Percentiles rank a stretch among this genome's conserved stretches.
Evolutionary conservation across 2,113 vertebrate species (phyloP).

Genomic region (Nematolebias whitei): DNA sequence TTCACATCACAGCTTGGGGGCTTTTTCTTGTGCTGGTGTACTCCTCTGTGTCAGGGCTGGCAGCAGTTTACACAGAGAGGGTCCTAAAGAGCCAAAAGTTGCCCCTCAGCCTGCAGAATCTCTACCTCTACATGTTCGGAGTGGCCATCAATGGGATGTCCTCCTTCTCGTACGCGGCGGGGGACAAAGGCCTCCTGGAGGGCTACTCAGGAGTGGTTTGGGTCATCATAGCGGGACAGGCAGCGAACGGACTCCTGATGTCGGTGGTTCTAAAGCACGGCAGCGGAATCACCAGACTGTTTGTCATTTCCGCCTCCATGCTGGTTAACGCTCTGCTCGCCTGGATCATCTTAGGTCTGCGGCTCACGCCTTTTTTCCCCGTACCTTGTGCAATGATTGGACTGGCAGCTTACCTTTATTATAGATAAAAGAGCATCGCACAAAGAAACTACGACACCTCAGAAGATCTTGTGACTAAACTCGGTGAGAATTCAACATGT

Average conservation of each 20-base stretch:
- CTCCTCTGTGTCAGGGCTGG: slow-evolving; percentile 88
- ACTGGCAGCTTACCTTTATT: slow-evolving; percentile 89
- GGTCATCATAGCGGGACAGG: slow-evolving; percentile 87
- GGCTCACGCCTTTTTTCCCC: slow-evolving; percentile 87
- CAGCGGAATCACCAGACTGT: slow-evolving; percentile 92
- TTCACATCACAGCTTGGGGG: slow-evolving; percentile 84
- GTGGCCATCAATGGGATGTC: slow-evolving; percentile 83
- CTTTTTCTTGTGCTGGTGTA: slow-evolving; percentile 84
- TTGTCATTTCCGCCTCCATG: slow-evolving; percentile 93
- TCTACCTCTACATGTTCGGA: slow-evolving; percentile 91
- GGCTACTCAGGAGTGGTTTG: slow-evolving; percentile 86
- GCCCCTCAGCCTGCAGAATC: slow-evolving; percentile 90
- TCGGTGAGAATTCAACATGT: not conserved
- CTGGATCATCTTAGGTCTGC: slow-evolving; percentile 82
- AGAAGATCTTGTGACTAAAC: no score
- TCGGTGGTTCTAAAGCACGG: slow-evolving; percentile 93
- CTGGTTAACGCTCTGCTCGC: slow-evolving; percentile 89
- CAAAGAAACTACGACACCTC: not conserved
- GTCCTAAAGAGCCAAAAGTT: slow-evolving; percentile 87
- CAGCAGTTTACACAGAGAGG: slow-evolving; percentile 90
- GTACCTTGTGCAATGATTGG: slow-evolving; percentile 82
- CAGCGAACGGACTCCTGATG: slow-evolving; percentile 91
- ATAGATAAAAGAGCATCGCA: slow-evolving; percentile 64
- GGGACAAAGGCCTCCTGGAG: slow-evolving; percentile 78
- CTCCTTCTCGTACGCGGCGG: slow-evolving; percentile 66